These are phyloP conservation scores for Tinamus guttatus DNA, from an alignment of 2,113 vertebrate genomes.

Conservation along the genomic window DNA sequence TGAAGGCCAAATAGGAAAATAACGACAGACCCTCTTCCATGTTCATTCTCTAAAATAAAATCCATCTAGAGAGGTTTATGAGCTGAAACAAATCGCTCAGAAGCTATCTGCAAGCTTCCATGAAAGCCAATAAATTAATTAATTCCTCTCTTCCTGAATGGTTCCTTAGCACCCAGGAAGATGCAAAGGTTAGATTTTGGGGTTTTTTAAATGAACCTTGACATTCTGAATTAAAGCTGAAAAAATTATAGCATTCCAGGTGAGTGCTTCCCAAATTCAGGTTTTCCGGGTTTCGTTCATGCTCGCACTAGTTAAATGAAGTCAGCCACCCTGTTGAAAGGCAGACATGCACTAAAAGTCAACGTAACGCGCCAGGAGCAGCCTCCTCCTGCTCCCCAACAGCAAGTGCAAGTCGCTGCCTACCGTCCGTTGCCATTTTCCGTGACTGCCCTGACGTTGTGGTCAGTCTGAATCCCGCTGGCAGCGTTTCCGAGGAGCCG, in stretches of 20 bases:
- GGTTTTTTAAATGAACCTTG: background rate
- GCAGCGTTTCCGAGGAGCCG: conserved; percentile 95
- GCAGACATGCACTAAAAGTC: background rate
- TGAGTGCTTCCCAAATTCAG: background rate
- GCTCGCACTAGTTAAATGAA: background rate
- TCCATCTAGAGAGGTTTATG: background rate
- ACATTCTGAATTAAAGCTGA: background rate
- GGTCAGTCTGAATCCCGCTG: conserved; percentile 95
- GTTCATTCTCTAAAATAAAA: background rate
- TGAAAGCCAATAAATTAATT: background rate
- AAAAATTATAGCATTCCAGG: background rate
- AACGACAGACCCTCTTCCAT: background rate
- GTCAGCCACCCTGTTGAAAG: accelerated
- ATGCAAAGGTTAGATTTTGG: background rate
- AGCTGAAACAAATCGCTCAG: background rate
- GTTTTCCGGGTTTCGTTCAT: background rate
- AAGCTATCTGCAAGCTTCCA: background rate
- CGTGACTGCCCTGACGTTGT: conserved; percentile 92
- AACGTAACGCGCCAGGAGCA: background rate
- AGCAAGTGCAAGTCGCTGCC: conserved; percentile 15
- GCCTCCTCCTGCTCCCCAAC: background rate
- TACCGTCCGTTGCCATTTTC: conserved; percentile 92
- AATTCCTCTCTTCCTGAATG: background rate
- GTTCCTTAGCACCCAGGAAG: background rate
- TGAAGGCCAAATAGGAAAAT: background rate